Conservation (phyloP, 2,797 vertebrate genomes). For the Hippocampus kuda region DNA sequence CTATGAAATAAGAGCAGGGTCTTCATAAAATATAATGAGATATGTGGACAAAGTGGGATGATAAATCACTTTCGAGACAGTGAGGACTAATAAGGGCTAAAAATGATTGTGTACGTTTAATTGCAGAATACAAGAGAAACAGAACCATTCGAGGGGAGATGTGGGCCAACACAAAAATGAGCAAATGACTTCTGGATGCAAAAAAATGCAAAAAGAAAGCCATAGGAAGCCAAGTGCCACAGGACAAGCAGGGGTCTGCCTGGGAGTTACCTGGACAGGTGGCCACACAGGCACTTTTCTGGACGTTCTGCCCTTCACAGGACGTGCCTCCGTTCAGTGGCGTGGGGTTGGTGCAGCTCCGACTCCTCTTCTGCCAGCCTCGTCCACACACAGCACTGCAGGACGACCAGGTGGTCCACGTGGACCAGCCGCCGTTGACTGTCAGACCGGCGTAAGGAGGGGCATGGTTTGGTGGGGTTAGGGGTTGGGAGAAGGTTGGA, state of each 20-base stretch:
- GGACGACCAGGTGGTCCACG: slow-evolving; percentile 96
- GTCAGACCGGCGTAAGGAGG: slow-evolving; percentile 44
- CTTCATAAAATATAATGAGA: slow-evolving; percentile 32
- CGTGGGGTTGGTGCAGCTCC: slow-evolving; percentile 97
- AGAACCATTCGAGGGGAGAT: slow-evolving; percentile 40
- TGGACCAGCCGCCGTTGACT: slow-evolving; percentile 99
- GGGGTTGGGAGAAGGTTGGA: slow-evolving; percentile 24
- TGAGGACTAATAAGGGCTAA: slow-evolving; percentile 35
- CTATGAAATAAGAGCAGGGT: slow-evolving; percentile 36
- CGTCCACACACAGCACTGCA: slow-evolving; percentile 96
- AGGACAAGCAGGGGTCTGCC: slow-evolving; percentile 53
- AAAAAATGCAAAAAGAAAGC: slow-evolving; percentile 53
- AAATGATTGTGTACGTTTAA: slow-evolving; percentile 32
- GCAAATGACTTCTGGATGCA: slow-evolving; percentile 56
- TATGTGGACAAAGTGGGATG: slow-evolving; percentile 36
- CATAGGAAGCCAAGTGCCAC: slow-evolving; percentile 58
- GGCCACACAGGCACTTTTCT: slow-evolving; percentile 98
- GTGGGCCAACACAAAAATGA: slow-evolving; percentile 51
- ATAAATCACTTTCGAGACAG: slow-evolving; percentile 39
- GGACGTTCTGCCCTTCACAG: slow-evolving; percentile 97
- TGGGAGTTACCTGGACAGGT: slow-evolving; percentile 93
- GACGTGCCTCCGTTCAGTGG: slow-evolving; percentile 97
- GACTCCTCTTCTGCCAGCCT: slow-evolving; percentile 99
- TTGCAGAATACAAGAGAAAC: slow-evolving; percentile 50
- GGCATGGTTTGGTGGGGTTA: slow-evolving; percentile 20